A percentile compares a stretch with the other conserved stretches of the same genome.
Conservation (phyloP, 2,113 vertebrate species). For the Halichoerus grypus region DNA sequence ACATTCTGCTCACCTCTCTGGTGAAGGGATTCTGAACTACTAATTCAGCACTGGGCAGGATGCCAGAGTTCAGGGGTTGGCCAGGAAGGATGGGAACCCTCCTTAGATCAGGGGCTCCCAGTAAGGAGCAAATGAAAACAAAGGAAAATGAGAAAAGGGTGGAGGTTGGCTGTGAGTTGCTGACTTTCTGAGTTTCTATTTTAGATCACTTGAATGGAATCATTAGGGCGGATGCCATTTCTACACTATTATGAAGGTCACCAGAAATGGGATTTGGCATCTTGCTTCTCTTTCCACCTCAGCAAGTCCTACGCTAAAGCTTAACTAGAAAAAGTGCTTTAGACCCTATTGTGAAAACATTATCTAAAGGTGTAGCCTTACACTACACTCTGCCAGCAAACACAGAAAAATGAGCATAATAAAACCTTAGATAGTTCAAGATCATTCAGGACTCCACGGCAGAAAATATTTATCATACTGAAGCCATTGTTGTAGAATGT, state of each 20-base stretch:
- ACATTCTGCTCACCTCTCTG: not conserved
- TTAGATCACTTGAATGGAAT: constrained; percentile 56
- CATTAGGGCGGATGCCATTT: constrained; percentile 40
- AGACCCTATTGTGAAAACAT: not conserved
- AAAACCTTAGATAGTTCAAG: not conserved
- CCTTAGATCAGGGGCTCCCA: constrained; percentile 49
- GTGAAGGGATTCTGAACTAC: constrained; percentile 38
- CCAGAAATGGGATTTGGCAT: not conserved
- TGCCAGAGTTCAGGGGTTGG: constrained; percentile 61
- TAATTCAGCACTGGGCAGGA: constrained; percentile 28
- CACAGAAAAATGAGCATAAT: constrained; percentile 21
- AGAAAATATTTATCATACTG: not conserved
- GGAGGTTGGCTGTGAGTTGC: constrained; percentile 33
- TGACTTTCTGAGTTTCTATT: constrained; percentile 64
- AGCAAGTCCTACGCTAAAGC: not conserved
- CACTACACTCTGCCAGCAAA: not conserved
- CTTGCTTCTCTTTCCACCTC: constrained; percentile 22
- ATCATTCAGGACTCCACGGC: not conserved
- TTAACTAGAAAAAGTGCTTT: not conserved
- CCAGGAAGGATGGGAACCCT: constrained; percentile 65
- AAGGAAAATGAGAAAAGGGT: constrained; percentile 62
- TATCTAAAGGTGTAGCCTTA: not conserved
- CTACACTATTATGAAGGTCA: constrained; percentile 36
- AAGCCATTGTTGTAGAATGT: not conserved
- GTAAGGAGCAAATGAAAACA: constrained; percentile 45